Base-by-base conservation (phyloP, 2,888 invertebrate genomes). In the Apantesis nais region DNA sequence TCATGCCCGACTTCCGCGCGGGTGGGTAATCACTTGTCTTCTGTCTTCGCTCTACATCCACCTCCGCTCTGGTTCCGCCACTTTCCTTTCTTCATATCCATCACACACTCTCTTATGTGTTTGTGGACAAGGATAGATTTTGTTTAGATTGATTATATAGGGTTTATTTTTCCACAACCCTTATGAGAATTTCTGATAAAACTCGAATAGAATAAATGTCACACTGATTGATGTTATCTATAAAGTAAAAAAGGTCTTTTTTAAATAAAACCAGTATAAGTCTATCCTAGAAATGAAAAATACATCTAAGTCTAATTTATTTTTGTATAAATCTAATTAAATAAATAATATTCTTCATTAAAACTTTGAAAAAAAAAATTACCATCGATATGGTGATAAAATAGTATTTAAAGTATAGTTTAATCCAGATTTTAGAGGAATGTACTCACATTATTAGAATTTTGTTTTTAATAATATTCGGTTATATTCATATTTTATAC, bases 1-100 rank as follows among this genome's bases (percentile, higher is more conserved):
- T 97, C 90, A 96, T 97, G 89, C 96, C 97, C 81, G 96, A 96
- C 88, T 96, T 96, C 89, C 96, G 96, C 88, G 96, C 96, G 96
- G 97, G 97, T 97, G 94, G 93, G 96, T 93, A 88, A 75, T 34
- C 66, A 74, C 70, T 64, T 52, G 78, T 88, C 79, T 79, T 92
- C 95, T 81, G 95, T 73, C 37, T 71, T 67, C 95, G 52, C 87
- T 96, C 74, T 96, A 96, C 86, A 37, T n/a, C 96, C 96, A 96
- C 86, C 41, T n/a, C 96, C 96, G 41, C 96, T 96, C 60, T 74
- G 75, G 71, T 77, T 79, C 75, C 78, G 19, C 16, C 11, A 34
- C 12, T 29, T 31, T 62, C 61, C 61, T 34, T 34, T 48, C n/a
- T 65, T 34, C 22, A 31, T 39, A 64, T 64, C 34, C 37, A 1